These are phyloP conservation scores for Triops longicaudatus DNA, from an alignment of 1,140 invertebrate species.

Conservation along the genomic window DNA sequence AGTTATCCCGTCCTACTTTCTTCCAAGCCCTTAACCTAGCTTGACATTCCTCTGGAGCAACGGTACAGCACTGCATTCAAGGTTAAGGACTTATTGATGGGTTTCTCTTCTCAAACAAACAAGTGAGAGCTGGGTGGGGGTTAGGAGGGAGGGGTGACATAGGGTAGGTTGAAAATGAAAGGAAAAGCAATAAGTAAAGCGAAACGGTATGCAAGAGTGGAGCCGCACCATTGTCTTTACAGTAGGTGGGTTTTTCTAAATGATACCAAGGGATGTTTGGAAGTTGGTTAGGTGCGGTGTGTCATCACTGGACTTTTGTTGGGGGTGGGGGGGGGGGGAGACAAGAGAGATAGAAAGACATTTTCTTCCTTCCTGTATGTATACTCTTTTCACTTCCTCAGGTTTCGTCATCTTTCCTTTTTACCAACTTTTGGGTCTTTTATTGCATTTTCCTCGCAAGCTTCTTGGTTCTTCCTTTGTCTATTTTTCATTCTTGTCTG, in stretches of 20 bases:
- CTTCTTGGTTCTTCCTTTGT: background rate
- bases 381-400: no score
- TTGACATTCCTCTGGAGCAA: background rate
- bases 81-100: background rate
- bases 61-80: background rate
- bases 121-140: background rate
- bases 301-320: background rate
- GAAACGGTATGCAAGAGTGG: background rate
- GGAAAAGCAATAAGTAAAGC: background rate
- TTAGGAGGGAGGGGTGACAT: background rate
- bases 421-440: background rate
- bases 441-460: background rate
- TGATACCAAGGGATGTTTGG: background rate
- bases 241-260: background rate
- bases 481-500: background rate
- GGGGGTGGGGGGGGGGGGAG: no score
- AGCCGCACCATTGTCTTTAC: background rate
- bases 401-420: background rate
- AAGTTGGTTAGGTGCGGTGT: background rate
- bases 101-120: background rate
- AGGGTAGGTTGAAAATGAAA: no score
- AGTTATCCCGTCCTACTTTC: background rate
- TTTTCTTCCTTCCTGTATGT: no score
- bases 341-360: no score
- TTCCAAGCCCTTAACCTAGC: background rate